A percentile compares a stretch with the other conserved stretches of the same genome.
These are phyloP conservation scores for Heliconius congener DNA, from an alignment of 1,140 invertebrate species.

Conservation along the genomic window DNA sequence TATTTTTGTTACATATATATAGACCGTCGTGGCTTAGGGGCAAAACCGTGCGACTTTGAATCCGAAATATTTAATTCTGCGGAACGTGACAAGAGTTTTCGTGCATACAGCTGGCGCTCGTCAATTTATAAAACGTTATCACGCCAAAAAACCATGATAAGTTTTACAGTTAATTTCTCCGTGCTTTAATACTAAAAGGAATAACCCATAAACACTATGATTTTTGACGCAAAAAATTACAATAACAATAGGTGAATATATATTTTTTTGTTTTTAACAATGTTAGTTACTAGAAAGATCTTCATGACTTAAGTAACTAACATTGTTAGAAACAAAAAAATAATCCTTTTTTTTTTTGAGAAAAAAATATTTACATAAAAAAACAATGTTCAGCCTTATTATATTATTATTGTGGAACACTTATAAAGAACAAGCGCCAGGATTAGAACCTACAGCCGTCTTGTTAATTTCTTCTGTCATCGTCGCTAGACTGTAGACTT, in stretches of 20 bases:
- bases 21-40: too few relatives aligned
- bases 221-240: too few relatives aligned
- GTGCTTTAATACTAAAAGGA: too few relatives aligned
- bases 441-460: not conserved
- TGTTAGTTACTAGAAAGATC: not conserved
- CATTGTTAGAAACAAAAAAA: conserved; percentile 1
- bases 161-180: too few relatives aligned
- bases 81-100: too few relatives aligned
- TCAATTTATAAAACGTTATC: too few relatives aligned
- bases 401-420: not conserved
- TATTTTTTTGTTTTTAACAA: conserved; percentile 1
- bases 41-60: too few relatives aligned
- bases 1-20: too few relatives aligned
- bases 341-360: not conserved
- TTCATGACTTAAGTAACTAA: not conserved
- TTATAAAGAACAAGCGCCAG: not conserved
- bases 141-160: too few relatives aligned
- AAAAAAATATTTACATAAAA: not conserved
- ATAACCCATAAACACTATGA: too few relatives aligned
- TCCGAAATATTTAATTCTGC: not conserved
- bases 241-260: too few relatives aligned
- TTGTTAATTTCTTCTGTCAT: not conserved
- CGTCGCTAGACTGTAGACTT: not conserved
- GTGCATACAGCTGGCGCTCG: too few relatives aligned
- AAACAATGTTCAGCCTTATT: not conserved